These are phyloP conservation scores for Miniopterus natalensis DNA, from an alignment of 2,113 vertebrate species.

Conservation along the genomic window DNA sequence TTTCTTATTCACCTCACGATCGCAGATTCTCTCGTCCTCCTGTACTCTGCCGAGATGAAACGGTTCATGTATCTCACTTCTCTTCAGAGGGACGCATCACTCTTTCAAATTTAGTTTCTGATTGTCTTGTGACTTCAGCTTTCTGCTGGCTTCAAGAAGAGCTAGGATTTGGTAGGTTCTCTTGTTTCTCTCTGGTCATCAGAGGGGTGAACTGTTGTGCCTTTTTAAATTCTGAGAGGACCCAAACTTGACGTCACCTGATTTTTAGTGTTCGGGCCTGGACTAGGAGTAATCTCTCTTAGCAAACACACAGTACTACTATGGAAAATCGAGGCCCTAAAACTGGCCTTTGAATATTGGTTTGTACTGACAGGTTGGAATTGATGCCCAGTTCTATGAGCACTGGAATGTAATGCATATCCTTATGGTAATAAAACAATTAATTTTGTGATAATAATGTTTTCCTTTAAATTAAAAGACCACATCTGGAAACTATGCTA, in stretches of 20 bases:
- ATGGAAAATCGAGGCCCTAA: background rate
- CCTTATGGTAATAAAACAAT: background rate
- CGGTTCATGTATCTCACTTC: background rate
- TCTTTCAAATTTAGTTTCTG: background rate
- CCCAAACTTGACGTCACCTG: background rate
- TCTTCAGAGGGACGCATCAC: background rate
- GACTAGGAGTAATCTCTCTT: background rate
- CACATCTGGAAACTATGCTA: background rate
- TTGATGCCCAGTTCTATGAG: background rate
- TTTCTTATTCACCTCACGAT: background rate
- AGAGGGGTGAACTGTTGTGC: background rate
- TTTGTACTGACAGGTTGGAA: background rate
- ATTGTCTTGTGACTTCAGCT: background rate
- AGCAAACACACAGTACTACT: background rate
- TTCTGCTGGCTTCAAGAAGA: background rate
- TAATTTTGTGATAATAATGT: background rate
- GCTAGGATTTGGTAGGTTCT: background rate
- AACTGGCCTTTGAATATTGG: background rate
- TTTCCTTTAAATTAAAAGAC: constrained; percentile 24
- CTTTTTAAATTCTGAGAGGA: background rate
- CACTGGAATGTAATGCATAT: background rate
- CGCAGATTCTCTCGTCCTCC: background rate
- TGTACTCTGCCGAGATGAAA: background rate
- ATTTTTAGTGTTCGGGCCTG: background rate
- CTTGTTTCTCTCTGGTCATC: background rate